Evolutionary conservation across 2,888 invertebrate genomes (phyloP), one percentile per base, ranked within the genome.

Genomic region (Drosophila aldrichi): DNA sequence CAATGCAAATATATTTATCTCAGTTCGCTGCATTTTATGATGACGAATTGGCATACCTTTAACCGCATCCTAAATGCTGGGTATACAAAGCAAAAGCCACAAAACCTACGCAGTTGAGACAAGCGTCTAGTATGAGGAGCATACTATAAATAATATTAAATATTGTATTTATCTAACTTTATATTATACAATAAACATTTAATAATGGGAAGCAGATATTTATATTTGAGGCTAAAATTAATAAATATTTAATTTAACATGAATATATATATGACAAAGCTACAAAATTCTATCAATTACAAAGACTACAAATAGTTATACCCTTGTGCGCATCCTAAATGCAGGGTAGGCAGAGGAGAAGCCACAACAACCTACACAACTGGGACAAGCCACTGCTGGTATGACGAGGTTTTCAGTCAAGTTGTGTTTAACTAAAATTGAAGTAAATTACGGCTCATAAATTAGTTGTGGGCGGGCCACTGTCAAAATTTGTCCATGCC

Each of bases 391-490:
- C 18, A 22, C 20, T 22, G 20, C 38, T 43, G 41, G 36, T 48
- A n/a, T 22, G 51, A 59, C 32, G 25, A 32, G 48, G 52, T 56
- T 55, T 79, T 58, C 18, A 29, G 44, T 44, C 51, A 20, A 41
- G 48, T 68, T 61, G 57, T 64, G 40, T 74, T 66, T 25, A 74
- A 69, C 67, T 56, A 48, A 70, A 81, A 69, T 74, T 70, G 61
- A 51, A 59, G 66, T 51, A 69, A 77, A 70, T 79, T 52, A 40
- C 34, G 9, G 20, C 18, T n/a, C 69, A 76, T 76, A 55, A 76
- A 61, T 76, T 54, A 51, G 55, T 20, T 44, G 41, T 18, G 44
- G 34, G 29, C 51, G 44, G 29, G 29, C 51, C 22, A 49, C 25
- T 32, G 20, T 16, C 18, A 18, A 56, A 29, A 56, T 54, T 66